Base-by-base conservation (phyloP, 2,113 vertebrate species). In the Petroica traversi region DNA sequence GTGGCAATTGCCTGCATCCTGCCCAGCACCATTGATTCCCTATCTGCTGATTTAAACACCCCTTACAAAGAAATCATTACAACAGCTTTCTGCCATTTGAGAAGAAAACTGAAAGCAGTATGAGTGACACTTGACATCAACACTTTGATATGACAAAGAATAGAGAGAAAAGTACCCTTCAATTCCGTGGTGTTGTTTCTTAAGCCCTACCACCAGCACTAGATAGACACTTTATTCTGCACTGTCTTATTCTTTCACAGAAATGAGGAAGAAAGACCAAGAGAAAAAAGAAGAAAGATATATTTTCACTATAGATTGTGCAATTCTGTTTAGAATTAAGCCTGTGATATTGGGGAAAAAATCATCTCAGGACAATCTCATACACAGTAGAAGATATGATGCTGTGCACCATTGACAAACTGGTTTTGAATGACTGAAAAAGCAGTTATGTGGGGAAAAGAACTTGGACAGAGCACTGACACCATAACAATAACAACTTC, bases 401-500 rank as follows among this genome's bases (percentile, higher is more conserved):
- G 57, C 38, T 4, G 2, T 48, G 34, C 20, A 14, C 33, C 66
- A 61, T 4, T 67, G 52, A 43, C 64, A 81, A 54, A 54, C 31
- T 81, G 51, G 1, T 72, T 88, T n/a, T 84, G 38, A 91, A 57
- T 61, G 40, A 82, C 26, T 76, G 62, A 48, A 78, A 76, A 88
- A 76, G 69, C 63, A 58, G 49, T 58, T 92, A 34, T 12, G 55
- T 76, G 68, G 59, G 49, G 58, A 87, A 75, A 28, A 89, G 75
- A 80, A 74, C 51, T 72, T 48, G 66, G 77, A 92, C 71, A 58
- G 72, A 80, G 66, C 77, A 13, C 79, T 77, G 62, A 78, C 71
- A 92, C 23, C 10, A 5, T 52, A 94, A 90, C 90, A 84, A 64
- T 79, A 95, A 96, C 87, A 89, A 69, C 71, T 76, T 67, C 49